Base-by-base conservation (phyloP, 2,888 invertebrate species). In the Agrotis segetum region DNA sequence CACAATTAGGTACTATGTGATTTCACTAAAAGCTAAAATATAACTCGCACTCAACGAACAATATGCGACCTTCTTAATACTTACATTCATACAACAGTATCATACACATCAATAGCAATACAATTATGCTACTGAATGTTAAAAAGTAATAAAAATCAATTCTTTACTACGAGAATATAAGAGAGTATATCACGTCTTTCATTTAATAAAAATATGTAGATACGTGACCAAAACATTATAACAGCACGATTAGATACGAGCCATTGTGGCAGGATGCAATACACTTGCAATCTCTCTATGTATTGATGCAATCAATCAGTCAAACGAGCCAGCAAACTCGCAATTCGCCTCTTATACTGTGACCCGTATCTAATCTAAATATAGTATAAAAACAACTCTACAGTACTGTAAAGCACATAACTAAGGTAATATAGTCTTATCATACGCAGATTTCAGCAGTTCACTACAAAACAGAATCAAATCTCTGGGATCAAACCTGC, bases 401-500 rank as follows among this genome's bases (percentile, higher is more conserved):
- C 73, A 63, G 14, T n/a, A 60, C 46, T 29, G 60, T 70, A 71
- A 56, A 73, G 66, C 44, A 52, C 40, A 46, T 59, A 29, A 34
- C 56, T 69, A 74, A 29, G 60, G 64, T 71, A 86, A 88, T 16
- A 74, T 58, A 52, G 86, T 77, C 71, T 90, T 92, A 44, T 92
- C 87, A 74, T 92, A 85, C 24, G 91, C 77, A 67, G 88, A 90
- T 61, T 88, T 89, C 62, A 95, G 84, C 61, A 95, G 70, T 14
- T 92, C 81, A 85, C 90, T 92, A 87, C 95, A 93, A 63, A 94
- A 90, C 69, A 91, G 77, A 64, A 92, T 86, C 63, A 95, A 88
- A 67, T 93, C 90, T 81, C 86, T 92, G 46, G 85, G 74, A 46
- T 87, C 88, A 83, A 92, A 94, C 68, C 85, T 92, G 21, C 91